These are phyloP conservation scores for Centropristis striata DNA, from an alignment of 2,113 vertebrate species.

Conservation along the genomic window DNA sequence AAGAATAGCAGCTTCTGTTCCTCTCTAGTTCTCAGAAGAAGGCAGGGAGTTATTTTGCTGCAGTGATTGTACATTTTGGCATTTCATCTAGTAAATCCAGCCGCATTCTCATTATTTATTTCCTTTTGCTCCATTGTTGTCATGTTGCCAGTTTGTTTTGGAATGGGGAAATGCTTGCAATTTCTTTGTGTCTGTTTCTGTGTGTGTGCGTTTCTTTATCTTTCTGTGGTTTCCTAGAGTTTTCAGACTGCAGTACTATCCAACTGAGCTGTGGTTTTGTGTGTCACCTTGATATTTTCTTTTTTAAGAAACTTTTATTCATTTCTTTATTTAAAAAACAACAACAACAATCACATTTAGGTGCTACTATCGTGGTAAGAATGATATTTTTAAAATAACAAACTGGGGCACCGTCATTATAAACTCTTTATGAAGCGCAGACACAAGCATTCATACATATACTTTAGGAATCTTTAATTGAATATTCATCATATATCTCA, in stretches of 20 bases:
- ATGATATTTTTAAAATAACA: conserved; percentile 15
- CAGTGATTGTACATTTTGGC: conserved; percentile 54
- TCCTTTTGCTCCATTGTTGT: conserved; percentile 44
- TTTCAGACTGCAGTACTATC: conserved; percentile 35
- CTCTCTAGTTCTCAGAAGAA: conserved; percentile 25
- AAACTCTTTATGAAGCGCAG: conserved; percentile 1
- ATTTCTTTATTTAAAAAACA: background rate
- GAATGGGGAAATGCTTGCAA: conserved; percentile 28
- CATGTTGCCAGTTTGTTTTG: conserved; percentile 48
- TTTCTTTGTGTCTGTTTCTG: conserved; percentile 21
- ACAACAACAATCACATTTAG: conserved; percentile 13
- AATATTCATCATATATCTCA: conserved; percentile 52
- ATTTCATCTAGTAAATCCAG: conserved; percentile 51
- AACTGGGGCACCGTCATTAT: conserved; percentile 21
- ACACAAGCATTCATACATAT: conserved; percentile 10
- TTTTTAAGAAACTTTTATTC: background rate
- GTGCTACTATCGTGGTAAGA: background rate
- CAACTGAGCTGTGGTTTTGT: conserved; percentile 19
- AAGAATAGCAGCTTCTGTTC: conserved; percentile 18
- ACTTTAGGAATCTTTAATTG: conserved; percentile 28
- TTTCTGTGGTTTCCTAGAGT: conserved; percentile 30
- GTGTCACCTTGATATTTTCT: conserved; percentile 27
- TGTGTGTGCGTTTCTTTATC: conserved; percentile 24
- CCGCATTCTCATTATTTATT: conserved; percentile 48
- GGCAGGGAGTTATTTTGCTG: conserved; percentile 40